Evolutionary conservation across 1,140 invertebrate species (phyloP).

Genomic region (Babylonia areolata): DNA sequence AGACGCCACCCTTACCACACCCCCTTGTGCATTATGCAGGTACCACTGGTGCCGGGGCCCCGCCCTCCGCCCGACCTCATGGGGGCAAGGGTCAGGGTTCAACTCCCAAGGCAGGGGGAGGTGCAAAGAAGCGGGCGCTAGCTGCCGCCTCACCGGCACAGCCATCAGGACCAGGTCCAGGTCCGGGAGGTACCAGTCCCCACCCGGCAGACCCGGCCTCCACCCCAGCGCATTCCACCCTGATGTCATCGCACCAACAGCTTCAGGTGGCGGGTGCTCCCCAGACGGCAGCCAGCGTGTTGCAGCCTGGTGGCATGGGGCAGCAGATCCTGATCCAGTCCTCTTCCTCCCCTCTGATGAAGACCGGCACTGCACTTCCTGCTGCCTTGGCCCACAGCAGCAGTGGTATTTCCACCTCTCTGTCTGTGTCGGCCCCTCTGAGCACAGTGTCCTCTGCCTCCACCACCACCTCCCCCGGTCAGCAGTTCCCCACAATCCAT

Average conservation of each 20-base stretch:
- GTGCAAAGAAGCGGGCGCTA: slow-evolving; percentile 22
- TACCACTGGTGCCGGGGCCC: slow-evolving; percentile 32
- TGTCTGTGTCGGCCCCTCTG: not conserved
- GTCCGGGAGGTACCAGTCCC: not conserved
- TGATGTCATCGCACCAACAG: slow-evolving; percentile 3
- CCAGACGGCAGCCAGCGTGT: not conserved
- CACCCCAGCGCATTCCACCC: not conserved
- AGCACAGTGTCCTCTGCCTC: not conserved
- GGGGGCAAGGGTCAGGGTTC: slow-evolving; percentile 25
- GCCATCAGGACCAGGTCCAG: slow-evolving; percentile 25
- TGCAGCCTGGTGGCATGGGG: not conserved
- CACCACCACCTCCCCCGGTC: slow-evolving; percentile 23
- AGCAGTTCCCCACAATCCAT: slow-evolving; percentile 47
- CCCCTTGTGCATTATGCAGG: slow-evolving; percentile 58
- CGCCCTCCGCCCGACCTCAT: slow-evolving; percentile 11
- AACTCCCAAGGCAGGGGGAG: slow-evolving; percentile 30
- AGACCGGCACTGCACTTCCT: slow-evolving; percentile 16
- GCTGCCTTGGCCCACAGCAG: not conserved
- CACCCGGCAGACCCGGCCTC: not conserved
- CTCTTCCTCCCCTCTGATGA: not conserved
- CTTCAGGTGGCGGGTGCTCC: slow-evolving; percentile 24
- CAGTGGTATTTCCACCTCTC: not conserved
- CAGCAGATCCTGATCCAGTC: slow-evolving; percentile 27
- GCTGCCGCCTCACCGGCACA: slow-evolving; percentile 15
- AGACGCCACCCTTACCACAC: slow-evolving; percentile 59